Evolutionary conservation across 2,888 invertebrate species (phyloP).

Genomic region (Lasioglossum marginatum): DNA sequence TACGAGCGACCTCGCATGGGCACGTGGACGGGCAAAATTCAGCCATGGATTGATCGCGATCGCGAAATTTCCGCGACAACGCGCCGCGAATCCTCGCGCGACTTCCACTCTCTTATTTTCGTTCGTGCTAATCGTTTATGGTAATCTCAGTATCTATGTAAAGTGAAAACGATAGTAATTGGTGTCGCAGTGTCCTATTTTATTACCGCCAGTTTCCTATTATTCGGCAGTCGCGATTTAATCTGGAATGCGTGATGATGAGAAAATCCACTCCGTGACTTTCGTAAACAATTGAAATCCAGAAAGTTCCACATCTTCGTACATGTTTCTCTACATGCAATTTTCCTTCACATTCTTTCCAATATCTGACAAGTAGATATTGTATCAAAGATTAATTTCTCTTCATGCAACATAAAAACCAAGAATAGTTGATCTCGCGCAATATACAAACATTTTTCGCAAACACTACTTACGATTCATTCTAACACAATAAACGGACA

Average conservation of each 20-base stretch:
- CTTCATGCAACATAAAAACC: background rate
- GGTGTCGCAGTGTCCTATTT: background rate
- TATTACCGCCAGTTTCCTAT: background rate
- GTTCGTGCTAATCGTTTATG: background rate
- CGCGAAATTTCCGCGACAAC: slow-evolving; percentile 22
- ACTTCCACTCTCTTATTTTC: background rate
- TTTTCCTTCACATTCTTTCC: background rate
- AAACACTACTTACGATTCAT: too few species aligned
- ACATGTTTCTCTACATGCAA: background rate
- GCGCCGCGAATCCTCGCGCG: background rate
- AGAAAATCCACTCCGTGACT: background rate
- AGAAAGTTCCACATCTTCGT: background rate
- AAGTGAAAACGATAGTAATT: background rate
- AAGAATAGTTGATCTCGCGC: background rate
- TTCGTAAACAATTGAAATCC: background rate
- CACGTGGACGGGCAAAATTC: slow-evolving; percentile 44
- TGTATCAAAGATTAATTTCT: background rate
- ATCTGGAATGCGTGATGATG: background rate
- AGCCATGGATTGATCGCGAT: slow-evolving; percentile 30
- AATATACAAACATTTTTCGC: background rate
- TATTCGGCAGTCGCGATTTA: background rate
- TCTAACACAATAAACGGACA: background rate
- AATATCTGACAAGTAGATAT: background rate
- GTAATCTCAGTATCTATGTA: background rate
- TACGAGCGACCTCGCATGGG: slow-evolving; percentile 36